Conservation (phyloP, 1,140 invertebrate species). For the Aphelenchoides besseyi region DNA sequence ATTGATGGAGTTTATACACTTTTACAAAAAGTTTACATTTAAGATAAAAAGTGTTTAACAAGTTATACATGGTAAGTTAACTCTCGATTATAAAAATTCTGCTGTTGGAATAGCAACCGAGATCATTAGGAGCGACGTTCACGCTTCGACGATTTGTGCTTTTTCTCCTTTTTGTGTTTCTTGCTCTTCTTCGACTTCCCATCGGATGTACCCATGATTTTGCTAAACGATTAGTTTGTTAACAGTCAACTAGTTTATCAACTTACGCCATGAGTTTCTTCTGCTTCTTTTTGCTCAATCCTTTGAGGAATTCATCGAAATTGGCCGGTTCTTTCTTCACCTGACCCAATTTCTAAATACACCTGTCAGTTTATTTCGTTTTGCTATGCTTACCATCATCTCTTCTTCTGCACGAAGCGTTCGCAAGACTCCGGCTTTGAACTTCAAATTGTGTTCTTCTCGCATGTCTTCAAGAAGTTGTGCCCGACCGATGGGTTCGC, state of each 20-base stretch:
- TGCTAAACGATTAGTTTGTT: slow-evolving; percentile 26
- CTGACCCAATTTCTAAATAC: slow-evolving; percentile 24
- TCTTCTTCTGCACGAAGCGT: slow-evolving; percentile 39
- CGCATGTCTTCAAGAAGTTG: slow-evolving; percentile 44
- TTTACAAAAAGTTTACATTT: too few species aligned
- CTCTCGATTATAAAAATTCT: too few species aligned
- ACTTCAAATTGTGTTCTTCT: slow-evolving; percentile 49
- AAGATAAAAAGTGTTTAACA: too few species aligned
- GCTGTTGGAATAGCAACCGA: too few species aligned
- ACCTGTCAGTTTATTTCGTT: slow-evolving; percentile 24
- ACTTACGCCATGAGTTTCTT: slow-evolving; percentile 42
- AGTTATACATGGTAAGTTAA: too few species aligned
- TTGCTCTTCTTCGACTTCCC: slow-evolving; percentile 9
- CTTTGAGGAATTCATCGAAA: slow-evolving; percentile 44
- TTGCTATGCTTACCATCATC: slow-evolving; percentile 30
- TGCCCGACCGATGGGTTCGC: slow-evolving; percentile 31
- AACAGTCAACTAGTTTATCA: neutral
- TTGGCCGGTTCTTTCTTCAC: slow-evolving; percentile 19
- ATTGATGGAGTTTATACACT: too few species aligned
- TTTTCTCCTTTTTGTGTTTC: slow-evolving; percentile 35
- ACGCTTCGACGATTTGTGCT: slow-evolving; percentile 23
- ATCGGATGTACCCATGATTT: slow-evolving; percentile 27
- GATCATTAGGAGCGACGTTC: neutral
- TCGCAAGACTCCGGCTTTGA: slow-evolving; percentile 40
- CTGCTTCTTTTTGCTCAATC: slow-evolving; percentile 38